Percentiles rank a stretch among this genome's conserved stretches.
Evolutionary conservation across 1,140 invertebrate species (phyloP).

Genomic region (Hypsibius dujardini): DNA sequence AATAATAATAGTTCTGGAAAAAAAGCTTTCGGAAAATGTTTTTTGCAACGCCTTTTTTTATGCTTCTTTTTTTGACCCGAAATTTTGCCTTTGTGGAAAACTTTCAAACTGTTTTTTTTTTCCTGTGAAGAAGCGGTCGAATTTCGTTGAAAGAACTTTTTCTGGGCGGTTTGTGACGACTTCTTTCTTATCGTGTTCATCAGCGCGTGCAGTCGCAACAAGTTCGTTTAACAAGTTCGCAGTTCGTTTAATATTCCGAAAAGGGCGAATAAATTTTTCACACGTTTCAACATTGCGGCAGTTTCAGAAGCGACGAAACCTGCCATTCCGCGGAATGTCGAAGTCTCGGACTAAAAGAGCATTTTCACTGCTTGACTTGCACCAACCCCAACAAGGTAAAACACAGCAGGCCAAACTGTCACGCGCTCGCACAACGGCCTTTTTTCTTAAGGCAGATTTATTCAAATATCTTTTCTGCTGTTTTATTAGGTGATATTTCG

Average conservation of each 20-base stretch:
- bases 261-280: neutral
- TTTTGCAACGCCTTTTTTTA: too few species aligned
- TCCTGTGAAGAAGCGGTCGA: too few species aligned
- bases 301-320: neutral
- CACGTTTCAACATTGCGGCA: neutral
- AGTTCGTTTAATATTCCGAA: too few species aligned
- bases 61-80: too few species aligned
- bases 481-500: conserved; percentile 60
- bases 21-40: too few species aligned
- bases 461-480: too few species aligned
- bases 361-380: conserved; percentile 3
- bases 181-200: too few species aligned
- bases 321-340: conserved; percentile 16
- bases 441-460: neutral
- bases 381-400: conserved; percentile 14
- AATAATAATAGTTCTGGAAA: too few species aligned
- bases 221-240: too few species aligned
- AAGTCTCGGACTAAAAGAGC: conserved; percentile 10
- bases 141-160: neutral
- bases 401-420: neutral
- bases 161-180: neutral
- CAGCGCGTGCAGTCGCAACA: too few species aligned
- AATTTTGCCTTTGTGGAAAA: too few species aligned
- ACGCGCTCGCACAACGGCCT: neutral
- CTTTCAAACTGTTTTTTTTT: too few species aligned